Evolutionary conservation across 2,797 vertebrate genomes (phyloP), one percentile per base, ranked within the genome.

Genomic region (Catamblyrhynchus diadema): DNA sequence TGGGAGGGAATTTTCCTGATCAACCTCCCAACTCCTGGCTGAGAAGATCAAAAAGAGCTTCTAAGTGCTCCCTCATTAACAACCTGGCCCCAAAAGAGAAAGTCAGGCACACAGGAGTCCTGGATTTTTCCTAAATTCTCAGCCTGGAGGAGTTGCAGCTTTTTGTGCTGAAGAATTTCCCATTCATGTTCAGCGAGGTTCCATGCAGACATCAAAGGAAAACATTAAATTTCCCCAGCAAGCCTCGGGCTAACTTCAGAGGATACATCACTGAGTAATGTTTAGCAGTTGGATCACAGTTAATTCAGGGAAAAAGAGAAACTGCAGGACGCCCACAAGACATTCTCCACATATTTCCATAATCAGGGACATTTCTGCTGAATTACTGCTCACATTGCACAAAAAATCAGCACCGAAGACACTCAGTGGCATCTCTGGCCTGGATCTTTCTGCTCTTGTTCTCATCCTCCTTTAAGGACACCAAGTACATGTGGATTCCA

Each of bases 301-400:
- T 65, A 90, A 65, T 88, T 90, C 69, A 80, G 14, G 15, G 54
- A 35, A 93, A 69, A 93, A 90, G 88, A 87, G 77, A 73, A 93
- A 73, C 32, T 91, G 94, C 81, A 95, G 96, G 96, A 94, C 21
- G 77, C 94, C 94, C 86, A 97, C 88, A 95, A 97, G 93, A 96
- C 97, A 97, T 98, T 98, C 93, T 86, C 94, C 57, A 90, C 94
- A 98, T 96, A 96, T 75, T 88, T 97, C 95, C 88, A 92, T 91
- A 92, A 97, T 94, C 95, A 53, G 86, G 75, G 70, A 65, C 64
- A 45, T 86, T 93, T 86, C 94, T 96, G 94, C 75, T 90, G 72
- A 94, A 95, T 92, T 95, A 61, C 60, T 90, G 71, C 35, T 96
- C 80, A 18, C 37, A 71, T 0, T 19, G 57, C 61, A 82, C 65